A percentile compares a stretch with the other conserved stretches of the same genome.
Conservation (phyloP, 2,113 vertebrate genomes). For the Cettia cetti region DNA sequence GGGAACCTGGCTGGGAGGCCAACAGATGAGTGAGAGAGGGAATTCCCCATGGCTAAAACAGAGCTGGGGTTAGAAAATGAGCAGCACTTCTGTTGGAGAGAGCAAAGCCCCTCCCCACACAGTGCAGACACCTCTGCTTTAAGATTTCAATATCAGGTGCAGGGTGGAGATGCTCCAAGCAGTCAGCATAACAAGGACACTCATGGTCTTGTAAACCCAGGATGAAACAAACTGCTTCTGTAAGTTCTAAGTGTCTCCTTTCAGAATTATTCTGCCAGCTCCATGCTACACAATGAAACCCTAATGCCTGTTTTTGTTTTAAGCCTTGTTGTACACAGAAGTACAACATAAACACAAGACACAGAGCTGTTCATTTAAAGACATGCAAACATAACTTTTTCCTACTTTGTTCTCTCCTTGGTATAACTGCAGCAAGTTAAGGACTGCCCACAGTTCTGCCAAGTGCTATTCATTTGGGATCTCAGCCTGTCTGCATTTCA, state of each 20-base stretch:
- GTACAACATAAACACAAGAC: background rate
- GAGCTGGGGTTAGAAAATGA: background rate
- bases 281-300: fast-evolving
- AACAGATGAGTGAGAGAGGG: background rate
- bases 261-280: background rate
- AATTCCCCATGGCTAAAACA: background rate
- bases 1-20: background rate
- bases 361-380: background rate
- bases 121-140: background rate
- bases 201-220: background rate
- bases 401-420: background rate
- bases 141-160: background rate
- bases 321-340: background rate
- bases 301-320: background rate
- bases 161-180: background rate
- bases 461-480: background rate
- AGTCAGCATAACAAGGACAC: background rate
- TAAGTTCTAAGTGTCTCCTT: background rate
- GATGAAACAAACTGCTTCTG: background rate
- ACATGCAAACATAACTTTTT: background rate
- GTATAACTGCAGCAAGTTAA: background rate
- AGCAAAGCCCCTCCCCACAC: background rate
- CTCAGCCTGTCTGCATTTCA: background rate
- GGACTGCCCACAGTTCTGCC: background rate
- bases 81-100: background rate